Evolutionary conservation across 2,113 vertebrate genomes (phyloP), one percentile per base, ranked within the genome.

Genomic region (Chaetorhynchus papuensis): DNA sequence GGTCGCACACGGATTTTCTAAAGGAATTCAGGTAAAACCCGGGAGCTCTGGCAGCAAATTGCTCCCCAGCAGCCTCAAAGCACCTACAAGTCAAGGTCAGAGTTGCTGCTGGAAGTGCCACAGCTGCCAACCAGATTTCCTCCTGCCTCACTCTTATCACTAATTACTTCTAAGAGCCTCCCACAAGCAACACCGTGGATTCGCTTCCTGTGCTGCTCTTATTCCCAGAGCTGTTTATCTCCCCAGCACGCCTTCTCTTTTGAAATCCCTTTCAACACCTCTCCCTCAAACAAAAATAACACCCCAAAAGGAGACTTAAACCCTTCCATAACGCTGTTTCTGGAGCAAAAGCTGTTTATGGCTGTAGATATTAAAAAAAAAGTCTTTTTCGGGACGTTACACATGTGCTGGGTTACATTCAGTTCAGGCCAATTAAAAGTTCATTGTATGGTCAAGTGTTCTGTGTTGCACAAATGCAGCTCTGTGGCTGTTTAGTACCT

Each of bases 71-170:
- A 81, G 44, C 89, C 77, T 52, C 2, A 9, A 83, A 95, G 64
- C 56, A 90, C 71, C 86, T 77, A 9, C 19, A 23, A 70, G 64
- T 42, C 90, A 87, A 93, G 86, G 93, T 89, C 95, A 94, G 68
- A 91, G 56, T 2, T 6, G 4, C 80, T 87, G 83, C 76, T 68
- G 19, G 47, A 83, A 1, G 11, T 1, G 4, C 80, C 60, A 64
- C 93, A 94, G 93, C 94, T 91, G 83, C 80, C 93, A 92, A 78
- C 28, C 95, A 94, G 77, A 94, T 87, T 95, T 95, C 89, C 69
- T 96, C 72, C 91, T 45, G 87, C 91, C 69, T 63, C 77, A 11
- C 71, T 66, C 90, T 95, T 93, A 95, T 92, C 92, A 9, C 49
- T 91, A 64, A 95, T 87, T 68, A 75, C 78, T 96, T 93, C 74